Evolutionary conservation across 2,113 vertebrate genomes (phyloP).

Genomic region (Indicator indicator): DNA sequence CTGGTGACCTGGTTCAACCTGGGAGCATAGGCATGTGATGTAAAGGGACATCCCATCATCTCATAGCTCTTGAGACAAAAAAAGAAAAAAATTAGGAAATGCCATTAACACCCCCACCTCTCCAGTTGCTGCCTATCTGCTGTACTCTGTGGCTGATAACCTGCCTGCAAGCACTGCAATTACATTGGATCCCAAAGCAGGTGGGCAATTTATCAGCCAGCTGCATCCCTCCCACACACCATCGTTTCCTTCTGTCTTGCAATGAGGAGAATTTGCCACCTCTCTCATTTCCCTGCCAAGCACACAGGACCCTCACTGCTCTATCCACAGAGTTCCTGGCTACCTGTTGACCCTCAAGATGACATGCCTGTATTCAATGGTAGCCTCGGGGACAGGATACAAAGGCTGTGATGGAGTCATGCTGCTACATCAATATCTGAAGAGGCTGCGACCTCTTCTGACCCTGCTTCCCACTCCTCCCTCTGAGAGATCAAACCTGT

Average conservation of each 20-base stretch:
- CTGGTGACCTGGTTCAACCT: not conserved
- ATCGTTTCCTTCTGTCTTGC: not conserved
- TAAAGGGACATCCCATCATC: not conserved
- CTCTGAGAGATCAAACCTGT: not conserved
- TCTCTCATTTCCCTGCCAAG: not conserved
- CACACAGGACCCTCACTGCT: not conserved
- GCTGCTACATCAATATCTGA: not conserved
- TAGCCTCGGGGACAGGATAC: not conserved
- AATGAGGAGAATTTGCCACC: not conserved
- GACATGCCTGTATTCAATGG: not conserved
- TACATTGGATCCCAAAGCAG: not conserved
- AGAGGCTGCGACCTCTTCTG: not conserved
- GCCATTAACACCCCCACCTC: fast-evolving
- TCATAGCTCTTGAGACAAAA: not conserved
- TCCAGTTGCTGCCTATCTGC: not conserved
- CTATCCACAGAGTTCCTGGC: not conserved
- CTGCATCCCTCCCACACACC: not conserved
- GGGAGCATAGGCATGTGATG: not conserved
- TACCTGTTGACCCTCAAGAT: not conserved
- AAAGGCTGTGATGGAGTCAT: not conserved
- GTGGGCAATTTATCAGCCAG: not conserved
- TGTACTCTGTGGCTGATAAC: not conserved
- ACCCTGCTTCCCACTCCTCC: not conserved
- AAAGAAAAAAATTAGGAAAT: not conserved
- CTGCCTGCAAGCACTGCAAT: not conserved